Evolutionary conservation across 2,113 vertebrate species (phyloP), one percentile per base, ranked within the genome.

Genomic region (Phaethon lepturus): DNA sequence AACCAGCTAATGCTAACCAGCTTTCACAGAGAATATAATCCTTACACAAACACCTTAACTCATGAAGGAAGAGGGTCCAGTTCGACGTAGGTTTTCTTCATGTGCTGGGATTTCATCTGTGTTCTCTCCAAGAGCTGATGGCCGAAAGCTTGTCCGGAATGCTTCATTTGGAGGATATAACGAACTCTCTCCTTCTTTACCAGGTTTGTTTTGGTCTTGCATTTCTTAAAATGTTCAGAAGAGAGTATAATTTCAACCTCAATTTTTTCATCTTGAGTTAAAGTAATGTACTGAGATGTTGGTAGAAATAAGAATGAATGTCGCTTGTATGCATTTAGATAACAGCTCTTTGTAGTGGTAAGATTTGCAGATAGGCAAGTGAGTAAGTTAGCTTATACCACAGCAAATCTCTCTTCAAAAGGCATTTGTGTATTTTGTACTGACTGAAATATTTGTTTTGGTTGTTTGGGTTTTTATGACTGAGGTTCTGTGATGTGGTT

Each of bases 121-220:
- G 89, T 98, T 98, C 96, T 98, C 99, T 85, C 96, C 98, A 42
- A 98, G 99, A 97, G 98, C 98, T 47, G 99, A 99, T 88, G 99
- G 99, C 98, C 99, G 99, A 97, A 99, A 99, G 97, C 99, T 99
- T 97, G 97, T 99, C 98, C 99, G 99, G 98, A 99, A 99, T 94
- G 99, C 99, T 97, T 99, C 99, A 6, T 99, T 99, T 85, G 99
- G 99, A 87, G 99, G 99, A 93, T 99, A 99, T 98, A 99, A 99
- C 45, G 99, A 99, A 97, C 98, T 99, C 96, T 98, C 99, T 81
- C 99, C 99, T 97, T 97, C 98, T 64, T 95, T 99, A 96, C 98
- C 99, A 99, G 99, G 99, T 99, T 99, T 98, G 99, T 99, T 91
- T 87, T 38, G 55, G 67, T 96, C 92, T 97, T 92, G 67, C 82